Percentiles rank a stretch among this genome's conserved stretches.
Evolutionary conservation across 2,113 vertebrate species (phyloP).

Genomic region (Stictonetta naevosa): DNA sequence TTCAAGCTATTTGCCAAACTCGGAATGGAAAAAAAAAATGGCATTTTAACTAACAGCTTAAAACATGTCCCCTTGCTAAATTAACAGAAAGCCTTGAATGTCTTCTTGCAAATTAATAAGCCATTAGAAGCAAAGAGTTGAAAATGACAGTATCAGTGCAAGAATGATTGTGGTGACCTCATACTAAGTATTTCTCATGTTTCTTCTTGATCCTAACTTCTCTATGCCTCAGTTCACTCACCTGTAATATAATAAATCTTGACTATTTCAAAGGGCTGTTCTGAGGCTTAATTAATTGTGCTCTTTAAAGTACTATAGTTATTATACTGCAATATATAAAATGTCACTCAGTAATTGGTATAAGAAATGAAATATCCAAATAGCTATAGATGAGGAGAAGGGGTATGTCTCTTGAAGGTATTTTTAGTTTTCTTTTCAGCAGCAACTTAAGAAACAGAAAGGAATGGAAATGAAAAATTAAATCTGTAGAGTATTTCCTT

Average conservation of each 20-base stretch:
- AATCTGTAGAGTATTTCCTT: background rate
- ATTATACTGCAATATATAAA: background rate
- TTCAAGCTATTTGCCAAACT: background rate
- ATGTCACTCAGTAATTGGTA: background rate
- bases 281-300: slow-evolving; percentile 3
- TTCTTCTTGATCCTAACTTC: background rate
- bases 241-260: background rate
- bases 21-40: background rate
- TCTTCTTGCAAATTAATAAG: background rate
- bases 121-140: background rate
- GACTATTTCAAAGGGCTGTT: background rate
- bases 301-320: background rate
- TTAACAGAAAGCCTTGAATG: background rate
- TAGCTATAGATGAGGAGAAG: background rate
- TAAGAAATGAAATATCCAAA: background rate
- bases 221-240: background rate
- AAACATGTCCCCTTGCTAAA: background rate
- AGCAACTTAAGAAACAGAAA: background rate
- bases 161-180: background rate
- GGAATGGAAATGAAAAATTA: background rate
- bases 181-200: background rate
- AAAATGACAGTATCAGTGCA: background rate
- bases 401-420: background rate
- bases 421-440: background rate
- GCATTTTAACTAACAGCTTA: background rate